Conservation (phyloP, 2,797 vertebrate genomes). For the Falco novaeseelandiae region DNA sequence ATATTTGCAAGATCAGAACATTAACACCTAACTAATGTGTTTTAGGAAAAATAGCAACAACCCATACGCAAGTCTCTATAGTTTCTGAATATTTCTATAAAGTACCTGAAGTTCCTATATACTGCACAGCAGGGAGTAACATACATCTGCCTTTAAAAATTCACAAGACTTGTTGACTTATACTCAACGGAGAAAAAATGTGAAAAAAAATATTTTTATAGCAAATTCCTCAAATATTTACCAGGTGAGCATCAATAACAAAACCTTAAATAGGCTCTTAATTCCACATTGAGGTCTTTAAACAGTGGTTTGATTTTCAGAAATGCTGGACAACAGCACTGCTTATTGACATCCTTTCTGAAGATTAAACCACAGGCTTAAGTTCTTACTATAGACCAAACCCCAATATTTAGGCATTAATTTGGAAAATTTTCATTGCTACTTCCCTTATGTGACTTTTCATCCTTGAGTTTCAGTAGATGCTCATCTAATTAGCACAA, state of each 20-base stretch:
- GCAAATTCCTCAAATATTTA: slow-evolving; percentile 55
- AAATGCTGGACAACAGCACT: not conserved
- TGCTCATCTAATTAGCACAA: not conserved
- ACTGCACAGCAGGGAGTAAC: not conserved
- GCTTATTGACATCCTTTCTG: not conserved
- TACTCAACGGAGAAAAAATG: not conserved
- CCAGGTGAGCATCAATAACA: slow-evolving; percentile 5
- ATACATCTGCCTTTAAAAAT: slow-evolving; percentile 17
- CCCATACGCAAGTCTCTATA: not conserved
- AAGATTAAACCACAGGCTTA: not conserved
- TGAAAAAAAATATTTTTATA: not conserved
- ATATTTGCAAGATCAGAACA: slow-evolving; percentile 16
- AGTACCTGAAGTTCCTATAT: not conserved
- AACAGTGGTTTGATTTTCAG: not conserved
- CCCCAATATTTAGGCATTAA: not conserved
- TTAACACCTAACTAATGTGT: not conserved
- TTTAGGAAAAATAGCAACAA: not conserved
- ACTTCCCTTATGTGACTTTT: not conserved
- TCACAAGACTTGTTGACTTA: not conserved
- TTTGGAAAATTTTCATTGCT: not conserved
- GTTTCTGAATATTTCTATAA: slow-evolving; percentile 7
- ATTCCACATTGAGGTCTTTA: not conserved
- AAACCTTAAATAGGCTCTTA: not conserved
- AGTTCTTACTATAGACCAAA: not conserved
- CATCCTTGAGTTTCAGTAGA: not conserved